Conservation (phyloP, 2,888 invertebrate species). For the Apeira syringaria region DNA sequence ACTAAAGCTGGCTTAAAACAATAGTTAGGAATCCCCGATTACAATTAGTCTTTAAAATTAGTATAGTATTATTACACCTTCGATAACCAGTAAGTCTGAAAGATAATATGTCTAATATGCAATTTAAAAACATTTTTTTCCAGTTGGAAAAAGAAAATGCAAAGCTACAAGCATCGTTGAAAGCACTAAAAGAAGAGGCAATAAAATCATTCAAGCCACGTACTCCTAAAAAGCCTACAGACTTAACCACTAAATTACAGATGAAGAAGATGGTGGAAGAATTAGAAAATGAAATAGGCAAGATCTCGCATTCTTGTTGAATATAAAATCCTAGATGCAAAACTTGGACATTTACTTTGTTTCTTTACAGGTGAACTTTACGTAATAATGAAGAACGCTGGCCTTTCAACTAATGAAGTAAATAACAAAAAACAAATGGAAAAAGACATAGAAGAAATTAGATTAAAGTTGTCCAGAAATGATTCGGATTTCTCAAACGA, state of each 20-base stretch:
- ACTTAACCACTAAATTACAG: constrained; percentile 88
- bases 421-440: constrained; percentile 72
- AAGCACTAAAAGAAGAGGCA: constrained; percentile 86
- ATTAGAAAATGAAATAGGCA: constrained; percentile 93
- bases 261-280: constrained; percentile 94
- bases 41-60: too few species aligned
- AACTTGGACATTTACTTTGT: background rate
- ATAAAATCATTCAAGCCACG: constrained; percentile 87
- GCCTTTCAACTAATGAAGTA: constrained; percentile 76
- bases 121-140: constrained; percentile 3
- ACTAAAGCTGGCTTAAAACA: too few species aligned
- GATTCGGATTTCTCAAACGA: constrained; percentile 80
- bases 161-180: constrained; percentile 85
- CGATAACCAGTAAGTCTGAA: too few species aligned
- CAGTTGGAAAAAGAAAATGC: constrained; percentile 86
- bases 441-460: constrained; percentile 80
- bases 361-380: constrained; percentile 80
- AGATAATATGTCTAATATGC: too few species aligned
- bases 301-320: constrained; percentile 12
- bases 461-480: constrained; percentile 72
- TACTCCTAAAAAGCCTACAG: constrained; percentile 89
- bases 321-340: background rate
- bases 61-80: too few species aligned
- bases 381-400: constrained; percentile 84
- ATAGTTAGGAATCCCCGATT: too few species aligned